These are phyloP conservation scores for Tromatobia lineatoria DNA, from an alignment of 2,888 invertebrate genomes.

Conservation along the genomic window DNA sequence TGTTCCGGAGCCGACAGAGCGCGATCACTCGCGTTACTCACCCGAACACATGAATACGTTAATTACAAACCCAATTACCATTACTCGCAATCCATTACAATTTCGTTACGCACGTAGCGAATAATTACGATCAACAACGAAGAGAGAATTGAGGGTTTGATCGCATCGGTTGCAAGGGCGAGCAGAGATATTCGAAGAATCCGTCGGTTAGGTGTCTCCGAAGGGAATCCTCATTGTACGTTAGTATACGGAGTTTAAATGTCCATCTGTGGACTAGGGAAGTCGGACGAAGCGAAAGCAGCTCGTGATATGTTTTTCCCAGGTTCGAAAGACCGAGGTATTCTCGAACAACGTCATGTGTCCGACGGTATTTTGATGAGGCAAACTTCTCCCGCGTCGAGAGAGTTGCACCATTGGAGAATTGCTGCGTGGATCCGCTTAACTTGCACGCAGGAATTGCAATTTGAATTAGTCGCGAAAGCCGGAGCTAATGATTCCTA, in stretches of 20 bases:
- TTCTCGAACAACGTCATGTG: conserved; percentile 73
- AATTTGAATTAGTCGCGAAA: conserved; percentile 85
- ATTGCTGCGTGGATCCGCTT: conserved; percentile 42
- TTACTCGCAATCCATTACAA: conserved; percentile 48
- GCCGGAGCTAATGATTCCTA: conserved; percentile 84
- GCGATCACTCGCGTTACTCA: conserved; percentile 32
- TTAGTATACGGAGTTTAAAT: conserved; percentile 55
- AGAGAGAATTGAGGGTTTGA: conserved; percentile 11
- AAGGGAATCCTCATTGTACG: conserved; percentile 33
- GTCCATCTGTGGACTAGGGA: conserved; percentile 24
- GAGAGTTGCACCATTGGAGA: conserved; percentile 28
- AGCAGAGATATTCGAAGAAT: conserved; percentile 57
- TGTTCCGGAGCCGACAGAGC: conserved; percentile 1
- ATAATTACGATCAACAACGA: conserved; percentile 55
- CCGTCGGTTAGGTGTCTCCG: conserved; percentile 58
- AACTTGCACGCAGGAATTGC: conserved; percentile 78
- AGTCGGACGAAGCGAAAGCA: conserved; percentile 75
- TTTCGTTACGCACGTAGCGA: conserved; percentile 26
- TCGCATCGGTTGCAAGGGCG: background rate
- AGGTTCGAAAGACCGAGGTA: conserved; percentile 58
- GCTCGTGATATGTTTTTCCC: conserved; percentile 77
- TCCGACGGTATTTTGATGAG: conserved; percentile 85
- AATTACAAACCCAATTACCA: conserved; percentile 56
- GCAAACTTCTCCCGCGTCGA: conserved; percentile 59
- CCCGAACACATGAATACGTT: conserved; percentile 59